These are phyloP conservation scores for Lycocerus yunnanus DNA, from an alignment of 2,888 invertebrate genomes.

Conservation along the genomic window DNA sequence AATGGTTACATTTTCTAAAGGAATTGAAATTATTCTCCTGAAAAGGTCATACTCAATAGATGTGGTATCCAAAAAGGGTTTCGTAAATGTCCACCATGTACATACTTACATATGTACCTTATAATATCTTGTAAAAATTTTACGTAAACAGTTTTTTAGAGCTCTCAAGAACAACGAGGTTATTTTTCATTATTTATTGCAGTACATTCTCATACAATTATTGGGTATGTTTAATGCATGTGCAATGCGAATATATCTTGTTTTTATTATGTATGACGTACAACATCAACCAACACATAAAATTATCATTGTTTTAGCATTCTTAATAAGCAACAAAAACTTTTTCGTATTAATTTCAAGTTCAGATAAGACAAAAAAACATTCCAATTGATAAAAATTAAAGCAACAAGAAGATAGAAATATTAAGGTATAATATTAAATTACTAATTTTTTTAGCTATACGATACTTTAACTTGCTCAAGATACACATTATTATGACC, in stretches of 20 bases:
- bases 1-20: no score
- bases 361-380: no score
- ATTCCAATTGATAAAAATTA: no score
- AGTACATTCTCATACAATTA: not conserved
- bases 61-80: no score
- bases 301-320: not conserved
- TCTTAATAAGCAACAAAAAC: not conserved
- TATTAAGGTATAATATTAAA: not conserved
- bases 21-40: no score
- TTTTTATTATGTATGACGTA: slow-evolving; percentile 13
- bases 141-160: no score
- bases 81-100: no score
- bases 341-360: no score
- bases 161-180: not conserved
- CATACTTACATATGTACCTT: no score
- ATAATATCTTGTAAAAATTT: no score
- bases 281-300: not conserved
- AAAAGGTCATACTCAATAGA: no score
- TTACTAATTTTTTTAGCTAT: not conserved
- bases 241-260: slow-evolving; percentile 10
- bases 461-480: not conserved
- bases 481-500: not conserved
- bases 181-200: not conserved
- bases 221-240: slow-evolving; percentile 14
- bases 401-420: no score